These are phyloP conservation scores for Heteromormyrus szaboi DNA, from an alignment of 2,797 vertebrate genomes.

Conservation along the genomic window DNA sequence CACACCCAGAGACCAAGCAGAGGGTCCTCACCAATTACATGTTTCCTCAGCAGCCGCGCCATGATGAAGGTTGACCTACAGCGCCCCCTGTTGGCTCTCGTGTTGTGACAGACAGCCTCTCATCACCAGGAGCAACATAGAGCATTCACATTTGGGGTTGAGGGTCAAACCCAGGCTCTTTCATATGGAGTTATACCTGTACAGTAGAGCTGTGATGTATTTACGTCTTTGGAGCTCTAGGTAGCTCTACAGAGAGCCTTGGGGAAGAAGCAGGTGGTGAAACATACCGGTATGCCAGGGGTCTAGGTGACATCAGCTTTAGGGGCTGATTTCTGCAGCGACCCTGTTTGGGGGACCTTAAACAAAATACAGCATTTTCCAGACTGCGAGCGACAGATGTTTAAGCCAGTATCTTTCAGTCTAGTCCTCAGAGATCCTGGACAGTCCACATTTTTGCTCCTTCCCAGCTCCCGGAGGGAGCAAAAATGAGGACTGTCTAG, in stretches of 20 bases:
- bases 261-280: not conserved
- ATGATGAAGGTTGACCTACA: constrained; percentile 80
- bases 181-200: not conserved
- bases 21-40: constrained; percentile 98
- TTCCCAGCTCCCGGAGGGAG: not conserved
- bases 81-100: not conserved
- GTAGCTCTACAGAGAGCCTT: not conserved
- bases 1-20: constrained; percentile 96
- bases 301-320: not conserved
- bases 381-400: not conserved
- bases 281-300: not conserved
- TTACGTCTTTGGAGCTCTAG: not conserved
- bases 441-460: not conserved
- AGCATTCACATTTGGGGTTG: not conserved
- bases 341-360: not conserved
- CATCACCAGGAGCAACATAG: not conserved
- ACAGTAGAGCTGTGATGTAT: not conserved
- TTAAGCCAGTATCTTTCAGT: not conserved
- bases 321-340: not conserved
- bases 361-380: not conserved
- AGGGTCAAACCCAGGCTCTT: not conserved
- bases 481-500: not conserved
- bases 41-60: constrained; percentile 96
- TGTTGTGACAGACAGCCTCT: not conserved
- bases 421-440: not conserved